These are phyloP conservation scores for Eidolon helvum DNA, from an alignment of 2,113 vertebrate species.

Conservation along the genomic window DNA sequence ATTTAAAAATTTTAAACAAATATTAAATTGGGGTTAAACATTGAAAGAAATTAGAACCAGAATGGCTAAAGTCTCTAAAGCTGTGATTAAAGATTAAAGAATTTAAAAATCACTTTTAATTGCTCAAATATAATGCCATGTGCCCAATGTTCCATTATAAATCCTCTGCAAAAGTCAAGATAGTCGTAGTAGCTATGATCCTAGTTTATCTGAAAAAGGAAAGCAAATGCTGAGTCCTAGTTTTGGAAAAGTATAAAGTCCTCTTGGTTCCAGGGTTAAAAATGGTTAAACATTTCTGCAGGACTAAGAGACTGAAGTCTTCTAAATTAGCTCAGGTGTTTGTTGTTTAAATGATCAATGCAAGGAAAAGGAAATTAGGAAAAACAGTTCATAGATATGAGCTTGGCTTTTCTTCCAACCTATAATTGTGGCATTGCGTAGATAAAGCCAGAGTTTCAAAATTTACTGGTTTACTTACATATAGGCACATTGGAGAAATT, in stretches of 20 bases:
- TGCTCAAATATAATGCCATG: not conserved
- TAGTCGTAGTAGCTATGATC: not conserved
- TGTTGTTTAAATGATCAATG: not conserved
- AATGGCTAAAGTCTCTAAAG: not conserved
- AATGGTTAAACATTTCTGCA: not conserved
- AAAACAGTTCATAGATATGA: not conserved
- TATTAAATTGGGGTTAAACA: not conserved
- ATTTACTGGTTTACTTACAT: not conserved
- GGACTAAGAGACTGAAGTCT: not conserved
- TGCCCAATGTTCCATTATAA: not conserved
- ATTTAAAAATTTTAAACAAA: slow-evolving; percentile 15
- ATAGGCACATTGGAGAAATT: not conserved
- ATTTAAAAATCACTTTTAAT: slow-evolving; percentile 36
- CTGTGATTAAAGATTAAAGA: not conserved
- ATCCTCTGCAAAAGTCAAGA: slow-evolving; percentile 12
- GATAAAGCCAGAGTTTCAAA: not conserved
- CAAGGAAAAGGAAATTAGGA: not conserved
- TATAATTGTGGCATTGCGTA: not conserved
- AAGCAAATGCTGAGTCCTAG: not conserved
- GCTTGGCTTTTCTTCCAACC: not conserved
- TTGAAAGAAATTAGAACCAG: not conserved
- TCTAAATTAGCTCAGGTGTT: not conserved
- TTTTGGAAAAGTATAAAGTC: not conserved
- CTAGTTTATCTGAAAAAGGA: not conserved
- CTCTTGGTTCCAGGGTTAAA: not conserved